These are phyloP conservation scores for Copsychus sechellarum DNA, from an alignment of 2,113 vertebrate genomes.

Conservation along the genomic window DNA sequence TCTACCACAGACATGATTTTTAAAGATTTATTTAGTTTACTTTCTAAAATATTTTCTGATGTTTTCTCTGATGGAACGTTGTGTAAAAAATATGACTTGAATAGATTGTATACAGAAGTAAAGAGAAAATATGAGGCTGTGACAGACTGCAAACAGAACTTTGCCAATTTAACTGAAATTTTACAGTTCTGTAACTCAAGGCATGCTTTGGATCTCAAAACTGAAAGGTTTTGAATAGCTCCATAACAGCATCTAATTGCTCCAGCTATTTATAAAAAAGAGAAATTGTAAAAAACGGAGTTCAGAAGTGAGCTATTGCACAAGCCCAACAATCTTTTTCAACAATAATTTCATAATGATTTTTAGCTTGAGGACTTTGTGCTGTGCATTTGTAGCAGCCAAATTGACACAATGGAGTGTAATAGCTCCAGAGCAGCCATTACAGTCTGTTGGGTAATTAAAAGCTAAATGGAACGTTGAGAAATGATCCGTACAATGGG, in stretches of 20 bases:
- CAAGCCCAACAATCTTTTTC: constrained; percentile 40
- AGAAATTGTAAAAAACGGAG: constrained; percentile 15
- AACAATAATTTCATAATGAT: constrained; percentile 62
- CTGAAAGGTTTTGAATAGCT: constrained; percentile 38
- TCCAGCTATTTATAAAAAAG: constrained; percentile 46
- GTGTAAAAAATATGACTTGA: background rate
- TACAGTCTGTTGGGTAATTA: constrained; percentile 68
- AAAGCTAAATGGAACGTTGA: constrained; percentile 68
- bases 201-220: constrained; percentile 24
- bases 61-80: background rate
- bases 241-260: constrained; percentile 53
- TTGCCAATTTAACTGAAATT: constrained; percentile 25
- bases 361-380: constrained; percentile 65
- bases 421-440: constrained; percentile 65
- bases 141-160: constrained; percentile 36
- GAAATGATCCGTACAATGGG: constrained; percentile 49
- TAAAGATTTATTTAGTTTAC: background rate
- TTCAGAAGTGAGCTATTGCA: constrained; percentile 22
- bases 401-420: constrained; percentile 56
- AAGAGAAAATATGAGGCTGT: background rate
- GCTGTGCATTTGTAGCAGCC: constrained; percentile 46
- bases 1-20: background rate
- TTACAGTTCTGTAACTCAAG: constrained; percentile 27
- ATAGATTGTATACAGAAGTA: background rate
- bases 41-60: constrained; percentile 11